Evolutionary conservation across 2,113 vertebrate species (phyloP).

Genomic region (Gavia stellata): DNA sequence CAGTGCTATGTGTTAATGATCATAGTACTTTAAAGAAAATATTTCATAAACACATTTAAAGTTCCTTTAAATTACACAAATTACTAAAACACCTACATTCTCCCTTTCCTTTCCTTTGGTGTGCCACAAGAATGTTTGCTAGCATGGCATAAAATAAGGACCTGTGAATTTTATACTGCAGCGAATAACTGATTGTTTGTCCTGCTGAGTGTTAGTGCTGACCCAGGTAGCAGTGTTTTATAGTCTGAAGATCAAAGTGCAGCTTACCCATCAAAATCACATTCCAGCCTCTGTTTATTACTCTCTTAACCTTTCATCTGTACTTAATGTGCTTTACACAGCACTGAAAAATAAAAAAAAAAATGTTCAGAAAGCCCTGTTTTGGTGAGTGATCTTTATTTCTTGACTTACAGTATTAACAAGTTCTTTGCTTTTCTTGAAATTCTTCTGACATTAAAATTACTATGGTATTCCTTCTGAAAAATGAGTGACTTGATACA

Average conservation of each 20-base stretch:
- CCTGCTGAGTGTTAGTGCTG: background rate
- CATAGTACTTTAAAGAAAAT: background rate
- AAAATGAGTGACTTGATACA: background rate
- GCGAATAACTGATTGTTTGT: background rate
- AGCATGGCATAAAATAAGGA: background rate
- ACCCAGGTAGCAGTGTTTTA: constrained; percentile 6
- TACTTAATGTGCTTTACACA: background rate
- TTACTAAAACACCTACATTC: background rate
- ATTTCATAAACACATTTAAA: background rate
- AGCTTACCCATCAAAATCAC: constrained; percentile 21
- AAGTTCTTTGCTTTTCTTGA: background rate
- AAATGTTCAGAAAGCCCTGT: background rate
- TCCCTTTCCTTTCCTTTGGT: background rate
- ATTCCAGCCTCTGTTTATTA: constrained; percentile 10
- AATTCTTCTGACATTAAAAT: background rate
- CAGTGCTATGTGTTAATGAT: background rate
- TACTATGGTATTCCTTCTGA: background rate
- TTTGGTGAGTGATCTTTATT: background rate
- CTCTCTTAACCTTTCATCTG: constrained; percentile 37
- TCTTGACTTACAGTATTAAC: background rate
- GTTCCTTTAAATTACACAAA: background rate
- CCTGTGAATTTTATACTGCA: background rate
- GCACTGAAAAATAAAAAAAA: constrained; percentile 5
- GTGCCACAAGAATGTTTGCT: background rate
- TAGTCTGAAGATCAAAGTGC: constrained; percentile 17